These are phyloP conservation scores for Ferrisia virgata DNA, from an alignment of 2,888 invertebrate genomes.

Conservation along the genomic window DNA sequence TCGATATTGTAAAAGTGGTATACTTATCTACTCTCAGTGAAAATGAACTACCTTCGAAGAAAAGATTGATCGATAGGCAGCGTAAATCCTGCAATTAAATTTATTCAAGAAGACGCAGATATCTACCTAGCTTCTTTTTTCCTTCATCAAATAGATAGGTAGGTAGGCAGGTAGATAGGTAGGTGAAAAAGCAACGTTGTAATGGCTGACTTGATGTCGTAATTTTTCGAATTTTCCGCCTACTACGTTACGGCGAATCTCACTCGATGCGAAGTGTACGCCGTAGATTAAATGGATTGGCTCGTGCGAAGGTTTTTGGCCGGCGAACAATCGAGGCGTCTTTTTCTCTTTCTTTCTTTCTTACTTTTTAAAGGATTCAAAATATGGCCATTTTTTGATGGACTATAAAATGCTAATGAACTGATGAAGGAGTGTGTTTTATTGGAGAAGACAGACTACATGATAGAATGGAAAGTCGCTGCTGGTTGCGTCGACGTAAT, in stretches of 20 bases:
- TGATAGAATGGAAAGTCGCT: neutral
- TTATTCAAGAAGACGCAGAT: neutral
- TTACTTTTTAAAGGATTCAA: neutral
- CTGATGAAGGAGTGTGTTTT: conserved; percentile 16
- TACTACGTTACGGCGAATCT: neutral
- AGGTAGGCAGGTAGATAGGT: too few relatives aligned
- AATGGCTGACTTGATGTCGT: conserved; percentile 14
- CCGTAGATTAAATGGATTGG: neutral
- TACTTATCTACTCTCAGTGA: neutral
- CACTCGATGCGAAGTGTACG: neutral
- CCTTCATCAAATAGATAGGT: neutral
- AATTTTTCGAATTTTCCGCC: conserved; percentile 15
- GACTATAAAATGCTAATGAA: conserved; percentile 28
- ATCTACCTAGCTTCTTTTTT: too few relatives aligned
- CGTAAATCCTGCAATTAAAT: conserved; percentile 32
- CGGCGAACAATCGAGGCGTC: neutral
- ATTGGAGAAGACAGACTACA: neutral
- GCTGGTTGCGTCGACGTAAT: neutral
- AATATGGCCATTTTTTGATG: conserved; percentile 19
- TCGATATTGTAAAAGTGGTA: neutral
- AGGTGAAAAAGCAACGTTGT: neutral
- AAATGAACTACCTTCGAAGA: neutral
- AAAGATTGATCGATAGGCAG: conserved; percentile 21
- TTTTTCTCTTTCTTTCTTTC: neutral
- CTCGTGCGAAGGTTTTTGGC: neutral